These are phyloP conservation scores for Malachius bipustulatus DNA, from an alignment of 2,888 invertebrate genomes.

Conservation along the genomic window DNA sequence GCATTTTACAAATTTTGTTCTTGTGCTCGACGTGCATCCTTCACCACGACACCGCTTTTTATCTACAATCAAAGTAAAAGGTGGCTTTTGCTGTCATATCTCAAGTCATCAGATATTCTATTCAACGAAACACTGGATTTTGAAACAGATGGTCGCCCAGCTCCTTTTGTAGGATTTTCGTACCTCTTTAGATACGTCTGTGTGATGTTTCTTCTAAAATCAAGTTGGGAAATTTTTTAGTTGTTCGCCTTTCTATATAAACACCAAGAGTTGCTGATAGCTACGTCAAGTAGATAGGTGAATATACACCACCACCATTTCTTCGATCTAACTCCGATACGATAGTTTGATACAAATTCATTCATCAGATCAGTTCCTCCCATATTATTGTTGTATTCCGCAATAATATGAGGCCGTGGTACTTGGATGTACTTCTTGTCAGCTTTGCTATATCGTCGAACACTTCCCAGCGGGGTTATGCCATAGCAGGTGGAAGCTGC, in stretches of 20 bases:
- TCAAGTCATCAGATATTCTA: slow-evolving; percentile 12
- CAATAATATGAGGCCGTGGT: too few species aligned
- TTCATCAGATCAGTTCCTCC: too few species aligned
- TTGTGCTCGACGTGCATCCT: too few species aligned
- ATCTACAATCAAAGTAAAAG: slow-evolving; percentile 8
- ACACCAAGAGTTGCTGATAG: too few species aligned
- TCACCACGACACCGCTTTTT: slow-evolving; percentile 14
- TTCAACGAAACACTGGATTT: slow-evolving; percentile 7
- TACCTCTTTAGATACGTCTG: slow-evolving; percentile 12
- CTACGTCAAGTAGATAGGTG: too few species aligned
- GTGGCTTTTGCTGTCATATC: slow-evolving; percentile 15
- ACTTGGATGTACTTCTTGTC: too few species aligned
- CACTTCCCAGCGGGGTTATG: slow-evolving; percentile 9
- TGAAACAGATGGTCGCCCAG: slow-evolving; percentile 10
- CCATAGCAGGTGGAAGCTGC: slow-evolving; percentile 8
- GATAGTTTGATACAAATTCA: too few species aligned
- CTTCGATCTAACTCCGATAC: too few species aligned
- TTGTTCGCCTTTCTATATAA: slow-evolving; percentile 11
- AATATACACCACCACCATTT: too few species aligned
- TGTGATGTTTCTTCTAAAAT: slow-evolving; percentile 15
- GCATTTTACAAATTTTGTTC: too few species aligned
- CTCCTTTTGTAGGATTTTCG: slow-evolving; percentile 9
- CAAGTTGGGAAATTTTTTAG: slow-evolving; percentile 8
- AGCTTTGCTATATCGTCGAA: slow-evolving; percentile 13
- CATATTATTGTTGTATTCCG: too few species aligned